Evolutionary conservation across 2,888 invertebrate species (phyloP).

Genomic region (Ceratothoa steindachneri): DNA sequence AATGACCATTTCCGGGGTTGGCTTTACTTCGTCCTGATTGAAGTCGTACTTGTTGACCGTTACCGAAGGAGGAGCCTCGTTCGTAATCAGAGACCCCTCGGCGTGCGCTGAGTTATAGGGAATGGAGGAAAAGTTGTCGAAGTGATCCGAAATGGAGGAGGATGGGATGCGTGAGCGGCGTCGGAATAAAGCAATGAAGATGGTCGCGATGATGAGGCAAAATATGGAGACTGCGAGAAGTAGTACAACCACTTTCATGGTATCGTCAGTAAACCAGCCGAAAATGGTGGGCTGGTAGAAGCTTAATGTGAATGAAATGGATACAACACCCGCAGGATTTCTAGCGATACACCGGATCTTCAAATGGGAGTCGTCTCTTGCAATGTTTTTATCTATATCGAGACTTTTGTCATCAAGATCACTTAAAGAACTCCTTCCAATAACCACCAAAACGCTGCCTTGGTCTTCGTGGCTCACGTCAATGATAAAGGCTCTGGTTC

Average conservation of each 20-base stretch:
- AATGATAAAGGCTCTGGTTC: conserved; percentile 19
- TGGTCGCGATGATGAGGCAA: neutral
- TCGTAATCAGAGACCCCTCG: conserved; percentile 4
- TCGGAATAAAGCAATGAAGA: neutral
- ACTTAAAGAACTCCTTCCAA: conserved; percentile 6
- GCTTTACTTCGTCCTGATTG: neutral
- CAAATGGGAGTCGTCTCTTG: conserved; percentile 74
- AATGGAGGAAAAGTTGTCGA: neutral
- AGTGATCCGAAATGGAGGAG: neutral
- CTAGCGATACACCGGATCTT: conserved; percentile 74
- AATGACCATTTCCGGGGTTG: conserved; percentile 2
- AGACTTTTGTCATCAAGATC: conserved; percentile 64
- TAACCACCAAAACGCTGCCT: conserved; percentile 16
- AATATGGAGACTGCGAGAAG: conserved; percentile 3
- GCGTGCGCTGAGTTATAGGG: conserved; percentile 11
- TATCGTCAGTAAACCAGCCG: conserved; percentile 15
- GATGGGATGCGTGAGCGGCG: conserved; percentile 12
- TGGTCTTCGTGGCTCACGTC: conserved; percentile 18
- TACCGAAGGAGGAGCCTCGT: conserved; percentile 15
- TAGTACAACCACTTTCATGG: conserved; percentile 17
- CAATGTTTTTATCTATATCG: conserved; percentile 57
- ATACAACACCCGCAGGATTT: conserved; percentile 75
- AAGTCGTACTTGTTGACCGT: conserved; percentile 8
- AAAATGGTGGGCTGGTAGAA: conserved; percentile 19
- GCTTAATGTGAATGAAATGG: conserved; percentile 72